These are phyloP conservation scores for Synanceia verrucosa DNA, from an alignment of 2,797 vertebrate species.

Conservation along the genomic window DNA sequence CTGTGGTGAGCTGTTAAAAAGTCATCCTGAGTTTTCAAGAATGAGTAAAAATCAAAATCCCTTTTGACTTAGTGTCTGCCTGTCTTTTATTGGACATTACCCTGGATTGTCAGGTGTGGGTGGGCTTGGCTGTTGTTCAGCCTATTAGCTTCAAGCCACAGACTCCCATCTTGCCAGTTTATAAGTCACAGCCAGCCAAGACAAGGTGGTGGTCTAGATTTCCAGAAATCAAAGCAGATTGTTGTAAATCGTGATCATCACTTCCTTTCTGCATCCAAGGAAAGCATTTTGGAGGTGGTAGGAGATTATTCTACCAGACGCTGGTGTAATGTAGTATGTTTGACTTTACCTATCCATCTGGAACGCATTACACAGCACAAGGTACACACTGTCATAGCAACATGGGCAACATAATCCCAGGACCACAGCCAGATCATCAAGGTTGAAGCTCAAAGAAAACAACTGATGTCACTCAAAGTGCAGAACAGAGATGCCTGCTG, in stretches of 20 bases:
- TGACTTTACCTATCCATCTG: slow-evolving; percentile 79
- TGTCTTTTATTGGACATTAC: slow-evolving; percentile 53
- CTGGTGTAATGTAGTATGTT: slow-evolving; percentile 67
- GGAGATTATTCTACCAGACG: slow-evolving; percentile 73
- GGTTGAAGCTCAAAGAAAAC: slow-evolving; percentile 57
- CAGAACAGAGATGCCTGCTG: slow-evolving; percentile 9
- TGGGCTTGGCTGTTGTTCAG: slow-evolving; percentile 77
- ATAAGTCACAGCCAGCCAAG: slow-evolving; percentile 70
- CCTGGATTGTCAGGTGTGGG: slow-evolving; percentile 76
- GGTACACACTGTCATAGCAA: slow-evolving; percentile 70
- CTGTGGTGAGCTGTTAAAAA: slow-evolving; percentile 45
- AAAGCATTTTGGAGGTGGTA: slow-evolving; percentile 76
- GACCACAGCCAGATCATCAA: slow-evolving; percentile 31
- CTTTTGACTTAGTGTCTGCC: slow-evolving; percentile 33
- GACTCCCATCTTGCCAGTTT: slow-evolving; percentile 68
- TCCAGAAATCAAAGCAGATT: slow-evolving; percentile 79
- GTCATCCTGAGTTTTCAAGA: slow-evolving; percentile 37
- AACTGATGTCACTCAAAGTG: slow-evolving; percentile 56
- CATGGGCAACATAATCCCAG: slow-evolving; percentile 46
- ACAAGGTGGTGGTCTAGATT: slow-evolving; percentile 77
- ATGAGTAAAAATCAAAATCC: slow-evolving; percentile 44
- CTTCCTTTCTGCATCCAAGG: slow-evolving; percentile 75
- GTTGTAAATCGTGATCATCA: slow-evolving; percentile 79
- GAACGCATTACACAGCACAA: slow-evolving; percentile 70
- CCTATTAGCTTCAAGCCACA: slow-evolving; percentile 70